phyloP scores from a whole-genome alignment of 2,113 vertebrate genomes.

The Sinocyclocheilus anophthalmus region DNA sequence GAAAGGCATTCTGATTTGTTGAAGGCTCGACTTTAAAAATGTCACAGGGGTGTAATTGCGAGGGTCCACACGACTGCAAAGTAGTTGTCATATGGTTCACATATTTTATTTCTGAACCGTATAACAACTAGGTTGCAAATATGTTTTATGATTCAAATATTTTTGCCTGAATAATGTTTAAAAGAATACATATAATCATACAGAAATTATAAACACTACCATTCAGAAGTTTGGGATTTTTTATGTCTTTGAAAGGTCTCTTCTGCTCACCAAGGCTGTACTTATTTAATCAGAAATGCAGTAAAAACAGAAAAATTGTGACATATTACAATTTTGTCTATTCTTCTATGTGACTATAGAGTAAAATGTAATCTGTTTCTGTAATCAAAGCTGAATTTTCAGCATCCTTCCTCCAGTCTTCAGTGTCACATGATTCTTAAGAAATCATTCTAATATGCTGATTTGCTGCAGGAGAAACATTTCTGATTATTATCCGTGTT shows the following conservation, averaged over 20 bases:
- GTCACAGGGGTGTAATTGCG: constrained; percentile 29
- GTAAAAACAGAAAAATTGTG: background rate
- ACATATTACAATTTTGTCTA: background rate
- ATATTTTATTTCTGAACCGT: constrained; percentile 1
- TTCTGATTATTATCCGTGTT: no score
- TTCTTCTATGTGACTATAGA: background rate
- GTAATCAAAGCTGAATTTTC: background rate
- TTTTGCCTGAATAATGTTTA: background rate
- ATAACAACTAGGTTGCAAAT: constrained; percentile 24
- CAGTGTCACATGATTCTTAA: background rate
- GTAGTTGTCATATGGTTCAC: background rate
- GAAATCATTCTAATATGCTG: background rate
- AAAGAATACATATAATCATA: constrained; percentile 3
- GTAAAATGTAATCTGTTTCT: background rate
- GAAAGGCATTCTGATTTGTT: constrained; percentile 49
- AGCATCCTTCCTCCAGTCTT: background rate
- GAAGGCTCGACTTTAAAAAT: constrained; percentile 12
- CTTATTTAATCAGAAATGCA: background rate
- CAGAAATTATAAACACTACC: background rate
- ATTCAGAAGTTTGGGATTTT: background rate
- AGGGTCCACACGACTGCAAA: constrained; percentile 3
- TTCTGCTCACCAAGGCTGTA: background rate
- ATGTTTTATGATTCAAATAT: constrained; percentile 15
- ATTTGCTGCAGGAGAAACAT: background rate
- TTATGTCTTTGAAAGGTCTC: background rate